Evolutionary conservation across 1,140 invertebrate genomes (phyloP).

Genomic region (Sycobia sp.): DNA sequence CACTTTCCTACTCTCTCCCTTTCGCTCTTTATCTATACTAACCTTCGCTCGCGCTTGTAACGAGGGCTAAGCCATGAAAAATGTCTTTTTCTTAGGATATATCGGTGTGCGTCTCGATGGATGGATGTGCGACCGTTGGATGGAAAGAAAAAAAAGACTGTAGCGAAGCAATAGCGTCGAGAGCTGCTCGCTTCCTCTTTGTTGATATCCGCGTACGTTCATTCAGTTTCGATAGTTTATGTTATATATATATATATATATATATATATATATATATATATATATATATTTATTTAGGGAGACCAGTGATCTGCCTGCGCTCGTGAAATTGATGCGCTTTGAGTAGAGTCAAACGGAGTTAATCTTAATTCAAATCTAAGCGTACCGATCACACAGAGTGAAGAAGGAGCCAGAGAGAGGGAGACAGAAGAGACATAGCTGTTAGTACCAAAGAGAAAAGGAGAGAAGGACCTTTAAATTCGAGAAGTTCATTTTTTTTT

Average conservation of each 20-base stretch:
- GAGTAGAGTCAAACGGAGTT: conserved; percentile 23
- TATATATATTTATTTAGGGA: too few relatives aligned
- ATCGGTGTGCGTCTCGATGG: too few relatives aligned
- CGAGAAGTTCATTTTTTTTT: conserved; percentile 25
- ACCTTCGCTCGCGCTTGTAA: conserved; percentile 15
- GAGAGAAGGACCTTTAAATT: conserved; percentile 8
- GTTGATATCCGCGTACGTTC: too few relatives aligned
- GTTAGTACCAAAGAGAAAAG: not conserved
- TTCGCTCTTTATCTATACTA: too few relatives aligned
- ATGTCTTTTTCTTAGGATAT: conserved; percentile 26
- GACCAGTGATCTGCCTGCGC: too few relatives aligned
- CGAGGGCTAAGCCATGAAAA: conserved; percentile 28
- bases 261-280: too few relatives aligned
- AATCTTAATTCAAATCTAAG: conserved; percentile 36
- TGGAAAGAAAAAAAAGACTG: conserved; percentile 13
- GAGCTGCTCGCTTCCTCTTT: not conserved
- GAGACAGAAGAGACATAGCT: too few relatives aligned
- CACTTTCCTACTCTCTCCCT: not conserved
- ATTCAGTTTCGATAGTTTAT: too few relatives aligned
- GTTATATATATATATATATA: too few relatives aligned
- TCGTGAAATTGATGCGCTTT: conserved; percentile 32
- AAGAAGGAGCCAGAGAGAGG: too few relatives aligned
- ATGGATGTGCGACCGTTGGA: too few relatives aligned
- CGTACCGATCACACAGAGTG: not conserved
- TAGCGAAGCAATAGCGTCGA: not conserved